A percentile compares a stretch with the other conserved stretches of the same genome.
Evolutionary conservation across 2,888 invertebrate genomes (phyloP).

Genomic region (Petrolisthes cinctipes): DNA sequence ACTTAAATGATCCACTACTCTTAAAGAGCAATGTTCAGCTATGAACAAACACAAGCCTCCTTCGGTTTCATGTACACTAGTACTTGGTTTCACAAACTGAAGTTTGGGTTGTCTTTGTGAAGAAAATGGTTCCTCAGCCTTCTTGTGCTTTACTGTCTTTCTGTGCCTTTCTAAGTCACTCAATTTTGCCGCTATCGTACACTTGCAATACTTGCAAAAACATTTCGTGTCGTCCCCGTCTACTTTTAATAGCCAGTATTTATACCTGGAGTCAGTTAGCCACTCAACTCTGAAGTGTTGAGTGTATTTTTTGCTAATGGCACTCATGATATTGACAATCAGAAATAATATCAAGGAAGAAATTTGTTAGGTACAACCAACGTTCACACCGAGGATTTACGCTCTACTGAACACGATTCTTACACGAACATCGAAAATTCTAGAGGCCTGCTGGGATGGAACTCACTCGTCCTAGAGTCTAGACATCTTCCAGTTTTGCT

Average conservation of each 20-base stretch:
- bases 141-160: constrained; percentile 16
- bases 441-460: too few species aligned
- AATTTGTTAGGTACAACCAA: too few species aligned
- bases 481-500: too few species aligned
- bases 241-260: constrained; percentile 14
- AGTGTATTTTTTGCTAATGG: too few species aligned
- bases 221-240: constrained; percentile 13
- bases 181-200: constrained; percentile 7
- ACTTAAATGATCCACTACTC: constrained; percentile 28
- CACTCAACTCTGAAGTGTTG: too few species aligned
- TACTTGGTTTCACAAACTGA: background rate
- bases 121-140: constrained; percentile 20
- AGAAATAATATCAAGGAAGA: too few species aligned
- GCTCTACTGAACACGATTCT: too few species aligned
- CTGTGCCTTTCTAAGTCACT: constrained; percentile 23
- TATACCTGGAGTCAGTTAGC: constrained; percentile 10
- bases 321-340: too few species aligned
- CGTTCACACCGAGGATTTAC: too few species aligned
- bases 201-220: constrained; percentile 18
- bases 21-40: constrained; percentile 21
- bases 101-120: background rate
- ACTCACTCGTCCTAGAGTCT: too few species aligned
- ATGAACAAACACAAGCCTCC: background rate
- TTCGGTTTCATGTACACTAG: background rate
- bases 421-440: too few species aligned